Evolutionary conservation across 2,888 invertebrate genomes (phyloP), one percentile per base, ranked within the genome.

Genomic region (Drosophila putrida): DNA sequence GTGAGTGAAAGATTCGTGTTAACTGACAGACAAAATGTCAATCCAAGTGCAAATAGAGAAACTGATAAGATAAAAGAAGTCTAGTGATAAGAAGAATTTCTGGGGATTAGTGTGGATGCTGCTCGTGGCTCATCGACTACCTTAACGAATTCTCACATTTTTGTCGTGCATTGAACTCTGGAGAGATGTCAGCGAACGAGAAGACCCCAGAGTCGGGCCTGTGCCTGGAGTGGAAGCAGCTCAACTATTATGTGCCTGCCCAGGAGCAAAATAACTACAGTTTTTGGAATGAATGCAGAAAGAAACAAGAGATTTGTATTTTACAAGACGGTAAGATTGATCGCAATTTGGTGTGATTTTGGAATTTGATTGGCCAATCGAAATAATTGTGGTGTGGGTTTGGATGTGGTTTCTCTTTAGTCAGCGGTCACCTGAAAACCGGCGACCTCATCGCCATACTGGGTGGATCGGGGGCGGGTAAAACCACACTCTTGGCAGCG

Each of bases 391-490:
- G 67, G 64, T 53, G 25, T 36, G 33, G 8, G 4, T 35, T 35
- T 33, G 27, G 27, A 6, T 60, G 36, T 10, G 63, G 55, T 59
- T 47, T 38, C 43, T 43, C 27, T 47, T 53, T 93, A 96, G 96
- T 96, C 27, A 95, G 94, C 91, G 96, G 96, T 33, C 93, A 94
- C 62, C 94, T 95, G 31, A 93, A 94, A 64, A 95, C 95, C 9
- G 96, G 96, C 47, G 95, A 94, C 86, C 93, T 96, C 76, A 94
- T 95, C 75, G 96, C 96, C n/a, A 93, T 96, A 78, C 94, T 96
- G 94, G 96, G 96, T 90, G 93, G 88, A 85, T 96, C 96, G 93
- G 96, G 96, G 46, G 95, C 95, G 43, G 96, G 96, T 10, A 96
- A 96, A 93, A 96, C 96, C 38, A 95, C 96, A 44, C 91, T 96